Percentiles rank a stretch among this genome's conserved stretches.
Evolutionary conservation across 37 sponge, comb jelly and placozoan species (phyloP).

Genomic region (Aplysina aerophoba): DNA sequence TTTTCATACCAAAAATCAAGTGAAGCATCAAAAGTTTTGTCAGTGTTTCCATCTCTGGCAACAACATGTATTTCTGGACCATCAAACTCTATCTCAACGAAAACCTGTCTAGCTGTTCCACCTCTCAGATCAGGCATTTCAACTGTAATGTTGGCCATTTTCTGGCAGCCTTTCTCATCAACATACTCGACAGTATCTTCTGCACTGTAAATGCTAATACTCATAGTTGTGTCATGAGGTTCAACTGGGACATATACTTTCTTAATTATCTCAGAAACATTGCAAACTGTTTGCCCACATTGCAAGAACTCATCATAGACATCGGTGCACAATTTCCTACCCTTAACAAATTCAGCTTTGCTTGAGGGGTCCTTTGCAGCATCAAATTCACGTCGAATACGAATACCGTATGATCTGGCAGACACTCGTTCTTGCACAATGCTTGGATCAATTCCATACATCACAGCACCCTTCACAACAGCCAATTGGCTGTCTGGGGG

Average conservation of each 20-base stretch:
- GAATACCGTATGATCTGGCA: not conserved
- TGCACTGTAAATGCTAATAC: not conserved
- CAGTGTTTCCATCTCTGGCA: slow-evolving; percentile 11
- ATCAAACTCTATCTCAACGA: slow-evolving; percentile 7
- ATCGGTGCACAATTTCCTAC: not conserved
- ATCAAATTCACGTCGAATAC: not conserved
- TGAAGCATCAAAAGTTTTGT: not conserved
- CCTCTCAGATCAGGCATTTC: slow-evolving; percentile 5
- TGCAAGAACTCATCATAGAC: not conserved
- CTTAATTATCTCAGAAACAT: not conserved
- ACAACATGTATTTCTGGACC: slow-evolving; percentile 19
- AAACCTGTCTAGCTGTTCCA: not conserved
- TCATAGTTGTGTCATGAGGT: not conserved
- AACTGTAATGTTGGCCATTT: not conserved
- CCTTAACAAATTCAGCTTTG: not conserved
- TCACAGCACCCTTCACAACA: slow-evolving; percentile 17
- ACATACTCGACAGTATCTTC: not conserved
- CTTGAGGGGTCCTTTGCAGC: not conserved
- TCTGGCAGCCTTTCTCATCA: not conserved
- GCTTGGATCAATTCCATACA: slow-evolving; percentile 23
- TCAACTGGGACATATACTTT: not conserved
- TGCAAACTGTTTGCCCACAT: not conserved
- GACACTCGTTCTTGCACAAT: slow-evolving; percentile 19
- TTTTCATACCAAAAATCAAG: not conserved
- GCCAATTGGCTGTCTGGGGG: slow-evolving; percentile 1